These are phyloP conservation scores for Pycnomerus fuliginosus DNA, from an alignment of 2,888 invertebrate genomes.

Conservation along the genomic window DNA sequence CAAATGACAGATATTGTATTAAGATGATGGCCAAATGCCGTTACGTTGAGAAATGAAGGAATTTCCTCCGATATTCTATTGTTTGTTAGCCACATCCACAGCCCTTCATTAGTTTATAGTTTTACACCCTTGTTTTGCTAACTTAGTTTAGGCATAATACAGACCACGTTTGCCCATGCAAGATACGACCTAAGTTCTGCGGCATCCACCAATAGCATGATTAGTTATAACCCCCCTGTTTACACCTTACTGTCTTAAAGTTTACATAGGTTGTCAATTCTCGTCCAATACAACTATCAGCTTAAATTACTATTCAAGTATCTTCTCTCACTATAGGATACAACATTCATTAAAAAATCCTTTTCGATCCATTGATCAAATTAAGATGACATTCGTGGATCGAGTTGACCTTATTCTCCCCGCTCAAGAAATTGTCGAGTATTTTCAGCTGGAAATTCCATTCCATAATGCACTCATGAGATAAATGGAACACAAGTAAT, in stretches of 20 bases:
- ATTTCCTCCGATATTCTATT: conserved; percentile 30
- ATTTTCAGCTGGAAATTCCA: too few species aligned
- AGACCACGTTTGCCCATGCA: conserved; percentile 34
- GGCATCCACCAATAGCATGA: conserved; percentile 29
- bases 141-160: conserved; percentile 38
- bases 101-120: conserved; percentile 39
- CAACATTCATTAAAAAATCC: too few species aligned
- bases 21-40: conserved; percentile 12
- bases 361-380: too few species aligned
- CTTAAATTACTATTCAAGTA: too few species aligned
- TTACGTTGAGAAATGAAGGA: conserved; percentile 16
- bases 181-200: conserved; percentile 32
- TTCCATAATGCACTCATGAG: too few species aligned
- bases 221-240: conserved; percentile 27
- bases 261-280: conserved; percentile 19
- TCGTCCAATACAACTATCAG: conserved; percentile 12
- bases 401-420: too few species aligned
- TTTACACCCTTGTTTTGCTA: conserved; percentile 37
- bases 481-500: too few species aligned
- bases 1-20: conserved; percentile 12
- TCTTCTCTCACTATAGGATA: too few species aligned
- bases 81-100: conserved; percentile 31
- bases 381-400: too few species aligned
- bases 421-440: too few species aligned
- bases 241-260: conserved; percentile 26